Evolutionary conservation across 2,797 vertebrate genomes (phyloP).

Genomic region (Anguilla obscura): DNA sequence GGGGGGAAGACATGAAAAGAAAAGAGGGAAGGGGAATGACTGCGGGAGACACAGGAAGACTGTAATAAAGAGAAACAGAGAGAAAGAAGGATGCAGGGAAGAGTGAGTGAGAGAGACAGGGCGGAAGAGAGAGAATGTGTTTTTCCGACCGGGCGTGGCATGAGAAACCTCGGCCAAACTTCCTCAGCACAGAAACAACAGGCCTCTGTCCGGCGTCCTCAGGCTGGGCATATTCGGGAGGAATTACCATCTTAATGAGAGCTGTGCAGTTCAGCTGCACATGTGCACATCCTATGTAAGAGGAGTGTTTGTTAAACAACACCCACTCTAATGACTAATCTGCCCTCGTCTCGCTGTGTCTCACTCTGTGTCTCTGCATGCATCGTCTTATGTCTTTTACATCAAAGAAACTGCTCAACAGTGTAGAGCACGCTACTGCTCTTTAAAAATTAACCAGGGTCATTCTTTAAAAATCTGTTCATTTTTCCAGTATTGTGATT

Average conservation of each 20-base stretch:
- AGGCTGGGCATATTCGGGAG: constrained; percentile 60
- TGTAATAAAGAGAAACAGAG: not conserved
- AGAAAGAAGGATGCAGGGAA: not conserved
- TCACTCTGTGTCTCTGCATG: not conserved
- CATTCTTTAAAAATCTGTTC: not conserved
- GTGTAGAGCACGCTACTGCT: not conserved
- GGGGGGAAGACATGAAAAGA: not conserved
- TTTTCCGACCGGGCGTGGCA: constrained; percentile 27
- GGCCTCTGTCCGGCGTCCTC: constrained; percentile 63
- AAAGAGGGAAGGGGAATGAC: not conserved
- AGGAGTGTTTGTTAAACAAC: constrained; percentile 64
- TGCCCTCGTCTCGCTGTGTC: constrained; percentile 30
- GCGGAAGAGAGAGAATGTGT: not conserved
- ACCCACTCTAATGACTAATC: constrained; percentile 46
- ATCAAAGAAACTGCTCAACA: not conserved
- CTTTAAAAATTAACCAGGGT: not conserved
- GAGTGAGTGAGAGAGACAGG: not conserved
- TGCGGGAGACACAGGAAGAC: not conserved
- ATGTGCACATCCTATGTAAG: constrained; percentile 56
- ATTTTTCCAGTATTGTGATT: not conserved
- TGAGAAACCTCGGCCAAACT: constrained; percentile 52
- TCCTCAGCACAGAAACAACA: constrained; percentile 60
- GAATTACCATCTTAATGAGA: constrained; percentile 63
- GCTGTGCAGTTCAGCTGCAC: constrained; percentile 54
- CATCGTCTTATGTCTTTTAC: constrained; percentile 20